These are phyloP conservation scores for Adelphocoris suturalis DNA, from an alignment of 2,888 invertebrate genomes.

Conservation along the genomic window DNA sequence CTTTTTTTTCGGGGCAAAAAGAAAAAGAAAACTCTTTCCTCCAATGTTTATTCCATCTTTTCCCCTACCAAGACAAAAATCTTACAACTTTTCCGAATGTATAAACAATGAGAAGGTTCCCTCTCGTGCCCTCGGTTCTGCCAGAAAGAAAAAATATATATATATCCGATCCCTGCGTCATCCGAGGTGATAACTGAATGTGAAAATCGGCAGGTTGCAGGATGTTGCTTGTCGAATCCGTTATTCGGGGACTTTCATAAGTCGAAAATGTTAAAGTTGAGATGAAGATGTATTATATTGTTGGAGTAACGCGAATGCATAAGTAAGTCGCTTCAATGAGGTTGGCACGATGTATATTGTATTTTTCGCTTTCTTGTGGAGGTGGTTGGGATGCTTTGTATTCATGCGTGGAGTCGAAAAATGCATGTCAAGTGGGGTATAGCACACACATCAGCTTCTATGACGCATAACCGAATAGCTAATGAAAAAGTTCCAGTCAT, in stretches of 20 bases:
- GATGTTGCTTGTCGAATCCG: too few relatives aligned
- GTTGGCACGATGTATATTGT: background rate
- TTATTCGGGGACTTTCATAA: background rate
- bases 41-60: slow-evolving; percentile 29
- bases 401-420: too few relatives aligned
- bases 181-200: background rate
- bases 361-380: too few relatives aligned
- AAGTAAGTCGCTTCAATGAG: background rate
- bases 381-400: too few relatives aligned
- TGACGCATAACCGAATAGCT: too few relatives aligned
- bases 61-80: slow-evolving; percentile 1
- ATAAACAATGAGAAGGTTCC: slow-evolving; percentile 8
- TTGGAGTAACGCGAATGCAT: background rate
- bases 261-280: background rate
- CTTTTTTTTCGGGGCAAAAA: too few relatives aligned
- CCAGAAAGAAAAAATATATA: background rate
- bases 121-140: background rate
- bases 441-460: too few relatives aligned
- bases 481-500: too few relatives aligned
- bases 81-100: slow-evolving; percentile 25
- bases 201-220: too few relatives aligned
- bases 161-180: background rate
- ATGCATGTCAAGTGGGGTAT: too few relatives aligned
- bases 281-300: background rate
- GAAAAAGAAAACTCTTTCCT: background rate